These are phyloP conservation scores for Canis aureus DNA, from an alignment of 2,113 vertebrate species.

Conservation along the genomic window DNA sequence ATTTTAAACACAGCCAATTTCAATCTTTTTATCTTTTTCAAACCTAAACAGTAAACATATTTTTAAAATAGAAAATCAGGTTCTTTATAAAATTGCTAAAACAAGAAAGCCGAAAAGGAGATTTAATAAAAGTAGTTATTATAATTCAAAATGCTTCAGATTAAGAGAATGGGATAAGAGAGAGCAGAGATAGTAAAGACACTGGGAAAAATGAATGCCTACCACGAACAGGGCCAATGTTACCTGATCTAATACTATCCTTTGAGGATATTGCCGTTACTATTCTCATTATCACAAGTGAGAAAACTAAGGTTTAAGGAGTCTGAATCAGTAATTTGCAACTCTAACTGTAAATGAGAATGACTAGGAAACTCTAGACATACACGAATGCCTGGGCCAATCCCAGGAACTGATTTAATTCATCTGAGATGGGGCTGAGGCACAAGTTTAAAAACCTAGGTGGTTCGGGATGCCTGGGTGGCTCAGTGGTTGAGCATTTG, in stretches of 20 bases:
- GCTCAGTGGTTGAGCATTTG: too few relatives aligned
- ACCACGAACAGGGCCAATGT: not conserved
- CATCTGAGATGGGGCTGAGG: not conserved
- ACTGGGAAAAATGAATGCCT: not conserved
- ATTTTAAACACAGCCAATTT: constrained; percentile 22
- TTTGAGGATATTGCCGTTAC: not conserved
- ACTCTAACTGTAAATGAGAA: not conserved
- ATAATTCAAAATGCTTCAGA: constrained; percentile 15
- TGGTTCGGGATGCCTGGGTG: too few relatives aligned
- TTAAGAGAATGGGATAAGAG: not conserved
- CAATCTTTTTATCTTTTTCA: not conserved
- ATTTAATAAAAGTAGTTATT: constrained; percentile 15
- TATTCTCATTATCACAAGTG: not conserved
- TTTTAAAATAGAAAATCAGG: constrained; percentile 25
- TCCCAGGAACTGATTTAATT: not conserved
- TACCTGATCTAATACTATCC: not conserved
- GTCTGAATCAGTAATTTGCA: not conserved
- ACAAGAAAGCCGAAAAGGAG: not conserved
- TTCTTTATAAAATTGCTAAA: constrained; percentile 30
- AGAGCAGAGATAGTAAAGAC: not conserved
- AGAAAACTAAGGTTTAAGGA: constrained; percentile 40
- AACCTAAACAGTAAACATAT: constrained; percentile 28
- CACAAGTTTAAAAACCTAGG: not conserved
- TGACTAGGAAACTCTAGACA: not conserved
- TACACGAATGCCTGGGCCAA: not conserved